phyloP scores from a whole-genome alignment of 2,113 vertebrate species.

The Tenrec ecaudatus region DNA sequence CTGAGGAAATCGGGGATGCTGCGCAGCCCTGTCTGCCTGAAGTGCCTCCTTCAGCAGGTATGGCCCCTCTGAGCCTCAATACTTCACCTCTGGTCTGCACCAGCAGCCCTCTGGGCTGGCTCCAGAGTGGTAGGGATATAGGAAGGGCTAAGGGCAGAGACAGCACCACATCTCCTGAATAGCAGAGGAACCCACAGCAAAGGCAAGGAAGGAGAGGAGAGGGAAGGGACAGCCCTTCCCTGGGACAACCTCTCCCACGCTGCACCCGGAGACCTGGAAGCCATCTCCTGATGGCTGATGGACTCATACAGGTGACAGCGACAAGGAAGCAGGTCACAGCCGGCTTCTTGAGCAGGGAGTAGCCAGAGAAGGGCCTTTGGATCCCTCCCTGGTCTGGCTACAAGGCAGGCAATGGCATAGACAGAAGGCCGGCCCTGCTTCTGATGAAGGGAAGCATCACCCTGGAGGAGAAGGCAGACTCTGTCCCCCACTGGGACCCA shows the following conservation, averaged over 20 bases:
- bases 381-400: fast-evolving
- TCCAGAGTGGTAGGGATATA: not conserved
- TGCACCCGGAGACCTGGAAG: fast-evolving
- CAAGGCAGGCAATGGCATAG: fast-evolving
- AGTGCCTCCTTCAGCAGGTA: not conserved
- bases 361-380: fast-evolving
- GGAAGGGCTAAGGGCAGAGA: not conserved
- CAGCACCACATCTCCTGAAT: fast-evolving
- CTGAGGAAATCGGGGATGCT: not conserved
- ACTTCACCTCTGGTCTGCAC: fast-evolving
- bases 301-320: fast-evolving
- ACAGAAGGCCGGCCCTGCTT: not conserved
- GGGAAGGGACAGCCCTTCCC: no score
- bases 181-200: not conserved
- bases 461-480: fast-evolving
- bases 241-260: no score
- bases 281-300: not conserved
- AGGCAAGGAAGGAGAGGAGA: no score
- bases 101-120: no score
- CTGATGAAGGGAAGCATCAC: not conserved
- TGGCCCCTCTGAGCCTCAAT: not conserved
- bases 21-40: fast-evolving
- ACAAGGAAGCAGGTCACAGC: fast-evolving
- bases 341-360: no score
- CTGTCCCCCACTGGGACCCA: fast-evolving